These are phyloP conservation scores for Malthinus seriepunctatus DNA, from an alignment of 2,888 invertebrate species.

Conservation along the genomic window DNA sequence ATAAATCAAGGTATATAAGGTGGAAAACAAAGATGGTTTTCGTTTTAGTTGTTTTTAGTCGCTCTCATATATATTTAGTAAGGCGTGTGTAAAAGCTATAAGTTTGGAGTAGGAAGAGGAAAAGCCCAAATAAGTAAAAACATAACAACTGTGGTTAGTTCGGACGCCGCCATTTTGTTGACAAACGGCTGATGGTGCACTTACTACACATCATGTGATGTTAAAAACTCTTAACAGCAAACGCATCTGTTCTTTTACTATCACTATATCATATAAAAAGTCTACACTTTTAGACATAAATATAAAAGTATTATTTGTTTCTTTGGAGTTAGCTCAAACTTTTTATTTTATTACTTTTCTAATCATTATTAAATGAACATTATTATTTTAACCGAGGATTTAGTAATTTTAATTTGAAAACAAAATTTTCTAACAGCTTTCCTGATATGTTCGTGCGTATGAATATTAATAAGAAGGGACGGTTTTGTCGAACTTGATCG, in stretches of 20 bases:
- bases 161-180: conserved; percentile 41
- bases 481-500: conserved; percentile 29
- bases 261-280: conserved; percentile 1
- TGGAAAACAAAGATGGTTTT: conserved; percentile 21
- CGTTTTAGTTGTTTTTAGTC: conserved; percentile 23
- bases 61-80: conserved; percentile 26
- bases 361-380: neutral
- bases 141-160: conserved; percentile 37
- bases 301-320: conserved; percentile 8
- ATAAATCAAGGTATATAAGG: conserved; percentile 26
- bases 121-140: conserved; percentile 44
- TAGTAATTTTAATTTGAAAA: conserved; percentile 18
- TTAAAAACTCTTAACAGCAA: conserved; percentile 26
- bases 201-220: conserved; percentile 28
- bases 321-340: neutral
- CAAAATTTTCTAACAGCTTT: conserved; percentile 23
- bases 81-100: conserved; percentile 44
- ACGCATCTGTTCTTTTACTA: conserved; percentile 14
- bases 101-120: conserved; percentile 39
- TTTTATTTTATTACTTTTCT: neutral
- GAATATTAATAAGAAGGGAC: conserved; percentile 32
- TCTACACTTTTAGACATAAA: conserved; percentile 1
- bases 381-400: neutral
- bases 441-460: conserved; percentile 29
- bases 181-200: conserved; percentile 40